Evolutionary conservation across 2,113 vertebrate genomes (phyloP), one percentile per base, ranked within the genome.

Genomic region (Sminthopsis crassicaudata): DNA sequence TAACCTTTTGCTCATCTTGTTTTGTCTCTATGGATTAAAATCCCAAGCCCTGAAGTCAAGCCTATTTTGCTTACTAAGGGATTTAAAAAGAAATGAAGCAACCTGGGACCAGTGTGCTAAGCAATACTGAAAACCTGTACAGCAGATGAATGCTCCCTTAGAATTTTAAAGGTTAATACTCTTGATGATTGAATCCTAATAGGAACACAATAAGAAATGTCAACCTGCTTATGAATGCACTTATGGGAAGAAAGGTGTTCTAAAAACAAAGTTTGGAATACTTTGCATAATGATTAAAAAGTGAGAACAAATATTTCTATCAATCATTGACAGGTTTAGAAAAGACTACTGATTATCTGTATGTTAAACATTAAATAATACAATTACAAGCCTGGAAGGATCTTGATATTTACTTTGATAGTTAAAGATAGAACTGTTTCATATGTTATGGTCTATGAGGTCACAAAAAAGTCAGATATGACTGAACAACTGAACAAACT

Each of bases 101-200:
- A 42, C 16, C n/a, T 0, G 19, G 67, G 67, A 42, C 36, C 67
- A 84, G 10, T 95, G 93, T 96, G 76, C 94, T 91, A 95, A 95
- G 95, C 84, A 91, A 50, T 89, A 52, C 88, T 89, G 93, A 96
- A 98, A 97, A 95, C 76, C 95, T 97, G 92, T 96, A 96, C 93
- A 95, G 94, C 93, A 46, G 93, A 97, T 53, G 98, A 97, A 97
- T 95, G 89, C 92, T 96, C 96, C 50, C 19, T 95, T 95, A 97
- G 97, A 88, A 26, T n/a, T 53, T 96, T 97, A 97, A 98, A 98
- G 98, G 94, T 97, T 97, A 97, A 97, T 97, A 96, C 89, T 97
- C 90, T 94, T 94, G 60, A 60, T 95, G 67, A 92, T 95, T 96
- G 94, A 46, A 94, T 94, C 97, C 92, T 93, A 92, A 96, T 96